Conservation (phyloP, 2,113 vertebrate genomes). For the Calonectris borealis region DNA sequence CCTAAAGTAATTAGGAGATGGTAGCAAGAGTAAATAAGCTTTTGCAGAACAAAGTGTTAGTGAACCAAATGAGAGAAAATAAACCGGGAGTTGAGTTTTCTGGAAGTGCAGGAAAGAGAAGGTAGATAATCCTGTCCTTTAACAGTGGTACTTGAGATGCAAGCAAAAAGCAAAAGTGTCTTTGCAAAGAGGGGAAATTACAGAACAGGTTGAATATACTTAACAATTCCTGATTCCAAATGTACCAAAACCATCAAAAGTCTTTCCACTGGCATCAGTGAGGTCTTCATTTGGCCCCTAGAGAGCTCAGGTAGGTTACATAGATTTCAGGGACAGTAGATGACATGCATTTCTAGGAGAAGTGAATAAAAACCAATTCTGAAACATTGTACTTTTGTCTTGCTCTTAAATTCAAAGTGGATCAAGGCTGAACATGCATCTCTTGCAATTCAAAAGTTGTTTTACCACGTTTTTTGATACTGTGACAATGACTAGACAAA, state of each 20-base stretch:
- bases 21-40: constrained; percentile 1
- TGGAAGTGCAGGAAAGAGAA: neutral
- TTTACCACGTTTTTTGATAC: neutral
- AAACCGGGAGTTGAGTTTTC: neutral
- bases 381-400: neutral
- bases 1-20: constrained; percentile 10
- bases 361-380: neutral
- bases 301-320: neutral
- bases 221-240: neutral
- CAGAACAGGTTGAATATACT: neutral
- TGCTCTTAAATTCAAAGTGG: neutral
- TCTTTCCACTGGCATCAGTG: neutral
- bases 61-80: neutral
- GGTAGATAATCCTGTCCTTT: neutral
- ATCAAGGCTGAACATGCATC: neutral
- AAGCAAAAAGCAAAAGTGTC: neutral
- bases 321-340: neutral
- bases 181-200: neutral
- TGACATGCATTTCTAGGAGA: neutral
- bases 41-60: neutral
- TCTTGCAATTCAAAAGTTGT: neutral
- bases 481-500: neutral
- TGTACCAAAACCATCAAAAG: accelerated
- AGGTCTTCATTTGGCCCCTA: neutral
- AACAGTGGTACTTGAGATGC: neutral